A percentile compares a stretch with the other conserved stretches of the same genome.
Evolutionary conservation across 1,140 invertebrate species (phyloP).

Genomic region (Paraescarpia echinospica): DNA sequence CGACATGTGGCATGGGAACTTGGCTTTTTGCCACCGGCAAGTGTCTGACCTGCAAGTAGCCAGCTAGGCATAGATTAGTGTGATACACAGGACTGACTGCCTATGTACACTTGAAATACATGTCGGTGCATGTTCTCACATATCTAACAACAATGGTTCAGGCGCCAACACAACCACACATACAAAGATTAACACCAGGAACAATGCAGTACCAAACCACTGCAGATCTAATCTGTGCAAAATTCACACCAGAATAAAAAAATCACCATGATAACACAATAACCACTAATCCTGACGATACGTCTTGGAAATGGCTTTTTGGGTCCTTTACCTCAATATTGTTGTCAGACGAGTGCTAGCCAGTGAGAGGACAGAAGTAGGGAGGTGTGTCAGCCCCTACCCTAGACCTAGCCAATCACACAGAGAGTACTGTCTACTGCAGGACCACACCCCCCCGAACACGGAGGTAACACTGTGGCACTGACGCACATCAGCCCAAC

Average conservation of each 20-base stretch:
- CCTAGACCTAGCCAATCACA: neutral
- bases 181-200: neutral
- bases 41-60: neutral
- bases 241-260: neutral
- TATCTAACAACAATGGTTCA: neutral
- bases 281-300: neutral
- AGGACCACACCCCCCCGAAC: neutral
- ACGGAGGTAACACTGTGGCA: neutral
- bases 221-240: neutral
- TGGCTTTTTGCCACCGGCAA: neutral
- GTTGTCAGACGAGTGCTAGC: neutral
- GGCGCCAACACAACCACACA: neutral
- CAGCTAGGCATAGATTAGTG: neutral
- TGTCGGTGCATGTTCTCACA: neutral
- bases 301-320: neutral
- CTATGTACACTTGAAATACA: neutral
- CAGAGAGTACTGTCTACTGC: neutral
- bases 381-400: neutral
- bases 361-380: neutral
- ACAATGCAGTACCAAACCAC: neutral
- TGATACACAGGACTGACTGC: neutral
- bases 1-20: neutral
- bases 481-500: conserved; percentile 3
- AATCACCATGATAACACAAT: neutral
- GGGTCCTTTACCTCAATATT: neutral